Evolutionary conservation across 92 coral and sea anemone species (phyloP).

Genomic region (Umimayanthus kanabou): DNA sequence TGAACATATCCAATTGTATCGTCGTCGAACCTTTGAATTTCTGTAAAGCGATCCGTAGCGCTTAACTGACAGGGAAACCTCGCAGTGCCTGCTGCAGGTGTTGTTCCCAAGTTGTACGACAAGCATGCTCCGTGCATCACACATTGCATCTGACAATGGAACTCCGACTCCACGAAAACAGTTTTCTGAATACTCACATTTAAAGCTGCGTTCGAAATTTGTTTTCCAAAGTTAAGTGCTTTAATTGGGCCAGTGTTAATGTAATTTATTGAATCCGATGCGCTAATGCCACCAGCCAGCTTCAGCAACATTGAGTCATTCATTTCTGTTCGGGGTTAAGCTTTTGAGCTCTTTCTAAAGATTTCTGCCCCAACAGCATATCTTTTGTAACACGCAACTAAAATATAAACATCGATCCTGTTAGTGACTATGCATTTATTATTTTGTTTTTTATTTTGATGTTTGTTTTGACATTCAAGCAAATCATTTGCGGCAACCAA

Average conservation of each 20-base stretch:
- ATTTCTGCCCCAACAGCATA: too few relatives aligned
- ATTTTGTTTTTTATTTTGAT: too few relatives aligned
- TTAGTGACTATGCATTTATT: too few relatives aligned
- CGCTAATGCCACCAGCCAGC: too few relatives aligned
- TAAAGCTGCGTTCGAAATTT: neutral
- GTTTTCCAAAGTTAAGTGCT: conserved; percentile 25
- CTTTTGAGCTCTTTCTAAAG: too few relatives aligned
- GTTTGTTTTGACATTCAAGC: too few relatives aligned
- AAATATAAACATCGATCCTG: too few relatives aligned
- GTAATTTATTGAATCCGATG: too few relatives aligned
- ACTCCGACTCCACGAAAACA: conserved; percentile 11
- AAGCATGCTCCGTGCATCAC: conserved; percentile 5
- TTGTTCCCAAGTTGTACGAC: conserved; percentile 3
- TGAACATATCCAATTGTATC: neutral
- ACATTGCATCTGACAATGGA: conserved; percentile 24
- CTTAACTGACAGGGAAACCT: neutral
- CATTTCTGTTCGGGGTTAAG: too few relatives aligned
- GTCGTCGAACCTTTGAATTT: neutral
- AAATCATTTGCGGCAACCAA: too few relatives aligned
- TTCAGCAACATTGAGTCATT: too few relatives aligned
- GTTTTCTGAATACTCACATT: conserved; percentile 4
- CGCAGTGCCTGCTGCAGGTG: neutral
- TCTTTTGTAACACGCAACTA: too few relatives aligned
- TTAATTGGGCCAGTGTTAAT: neutral
- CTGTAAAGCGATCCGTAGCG: neutral